These are phyloP conservation scores for Hippolais icterina DNA, from an alignment of 2,113 vertebrate genomes.

Conservation along the genomic window DNA sequence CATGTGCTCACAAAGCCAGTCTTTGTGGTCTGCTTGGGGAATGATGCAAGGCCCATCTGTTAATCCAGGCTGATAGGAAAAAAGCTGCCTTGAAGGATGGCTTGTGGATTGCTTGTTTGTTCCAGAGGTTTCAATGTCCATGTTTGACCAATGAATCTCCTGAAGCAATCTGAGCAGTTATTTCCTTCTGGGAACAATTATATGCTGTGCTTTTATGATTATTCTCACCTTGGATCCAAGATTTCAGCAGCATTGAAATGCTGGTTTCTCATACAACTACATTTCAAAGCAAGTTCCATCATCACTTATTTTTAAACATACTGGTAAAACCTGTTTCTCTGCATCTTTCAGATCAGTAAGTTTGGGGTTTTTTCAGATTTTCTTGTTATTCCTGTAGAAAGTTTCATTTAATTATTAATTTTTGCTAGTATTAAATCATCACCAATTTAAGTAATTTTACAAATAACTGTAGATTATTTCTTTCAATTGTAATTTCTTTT, in stretches of 20 bases:
- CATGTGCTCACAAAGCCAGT: background rate
- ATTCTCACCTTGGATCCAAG: background rate
- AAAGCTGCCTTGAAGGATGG: background rate
- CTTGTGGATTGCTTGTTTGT: background rate
- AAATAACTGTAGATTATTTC: background rate
- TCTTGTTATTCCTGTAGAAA: background rate
- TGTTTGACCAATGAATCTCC: background rate
- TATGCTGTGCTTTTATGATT: background rate
- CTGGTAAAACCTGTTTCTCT: background rate
- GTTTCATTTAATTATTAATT: background rate
- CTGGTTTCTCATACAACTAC: background rate
- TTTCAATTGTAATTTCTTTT: background rate
- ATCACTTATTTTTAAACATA: background rate
- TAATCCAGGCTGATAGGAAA: background rate
- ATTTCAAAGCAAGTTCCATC: background rate
- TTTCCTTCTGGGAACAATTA: background rate
- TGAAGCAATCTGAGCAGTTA: background rate
- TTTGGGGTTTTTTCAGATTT: background rate
- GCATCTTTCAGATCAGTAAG: background rate
- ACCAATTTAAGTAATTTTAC: background rate
- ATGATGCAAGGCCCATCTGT: conserved; percentile 20
- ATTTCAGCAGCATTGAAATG: background rate
- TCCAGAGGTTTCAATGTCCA: background rate
- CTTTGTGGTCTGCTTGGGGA: conserved; percentile 18
- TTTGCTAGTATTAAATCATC: background rate